phyloP scores from a whole-genome alignment of 2,888 invertebrate genomes.

The Cosmia trapezina region DNA sequence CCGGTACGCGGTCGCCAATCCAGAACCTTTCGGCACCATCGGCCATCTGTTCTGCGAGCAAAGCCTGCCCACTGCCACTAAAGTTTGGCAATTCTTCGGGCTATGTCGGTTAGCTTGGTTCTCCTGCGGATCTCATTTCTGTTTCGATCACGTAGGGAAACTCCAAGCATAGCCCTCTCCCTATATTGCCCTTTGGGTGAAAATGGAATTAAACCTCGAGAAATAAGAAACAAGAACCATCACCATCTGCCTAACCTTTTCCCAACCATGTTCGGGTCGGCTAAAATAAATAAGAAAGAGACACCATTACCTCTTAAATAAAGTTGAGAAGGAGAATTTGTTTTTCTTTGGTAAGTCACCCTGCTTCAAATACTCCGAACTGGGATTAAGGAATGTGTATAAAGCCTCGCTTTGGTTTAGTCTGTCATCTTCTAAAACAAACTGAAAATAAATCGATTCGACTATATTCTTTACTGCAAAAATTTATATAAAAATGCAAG shows the following conservation, averaged over 20 bases:
- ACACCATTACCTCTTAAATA: slow-evolving; percentile 94
- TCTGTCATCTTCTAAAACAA: slow-evolving; percentile 96
- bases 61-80: no score
- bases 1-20: no score
- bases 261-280: not conserved
- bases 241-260: not conserved
- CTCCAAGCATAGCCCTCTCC: no score
- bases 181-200: no score
- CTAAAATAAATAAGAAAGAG: not conserved
- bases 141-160: no score
- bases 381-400: slow-evolving; percentile 97
- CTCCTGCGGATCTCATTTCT: no score
- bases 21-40: no score
- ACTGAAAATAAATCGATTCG: slow-evolving; percentile 88
- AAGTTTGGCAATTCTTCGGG: no score
- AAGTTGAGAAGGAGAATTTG: slow-evolving; percentile 95
- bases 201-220: no score
- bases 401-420: slow-evolving; percentile 97
- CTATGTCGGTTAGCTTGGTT: no score
- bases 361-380: slow-evolving; percentile 96
- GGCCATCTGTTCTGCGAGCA: no score
- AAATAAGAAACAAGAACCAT: not conserved
- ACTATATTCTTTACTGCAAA: slow-evolving; percentile 26
- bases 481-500: not conserved
- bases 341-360: slow-evolving; percentile 95